phyloP scores from a whole-genome alignment of 2,113 vertebrate genomes.

The Galeopterus variegatus region DNA sequence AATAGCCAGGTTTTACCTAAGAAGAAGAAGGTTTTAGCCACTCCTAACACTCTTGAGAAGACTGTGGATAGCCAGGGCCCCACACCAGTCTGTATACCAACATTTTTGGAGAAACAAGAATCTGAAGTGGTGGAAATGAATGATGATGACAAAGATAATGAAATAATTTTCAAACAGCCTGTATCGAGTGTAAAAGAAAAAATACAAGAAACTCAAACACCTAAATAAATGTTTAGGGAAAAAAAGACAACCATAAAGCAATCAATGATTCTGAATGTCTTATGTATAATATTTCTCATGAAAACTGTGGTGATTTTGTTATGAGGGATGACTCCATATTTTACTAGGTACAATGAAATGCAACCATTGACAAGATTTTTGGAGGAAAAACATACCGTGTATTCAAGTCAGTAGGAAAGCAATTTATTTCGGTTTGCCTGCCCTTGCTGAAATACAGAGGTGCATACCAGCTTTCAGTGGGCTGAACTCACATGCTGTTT shows the following conservation, averaged over 20 bases:
- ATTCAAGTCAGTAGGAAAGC: neutral
- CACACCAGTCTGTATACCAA: slow-evolving; percentile 93
- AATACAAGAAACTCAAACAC: too few relatives aligned
- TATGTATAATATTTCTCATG: neutral
- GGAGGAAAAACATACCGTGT: neutral
- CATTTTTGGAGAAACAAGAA: slow-evolving; percentile 91
- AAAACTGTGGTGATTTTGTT: neutral
- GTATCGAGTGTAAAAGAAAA: too few relatives aligned
- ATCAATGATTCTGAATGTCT: slow-evolving; percentile 31
- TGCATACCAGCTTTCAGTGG: too few relatives aligned
- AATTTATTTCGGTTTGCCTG: neutral
- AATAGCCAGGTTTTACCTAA: slow-evolving; percentile 66
- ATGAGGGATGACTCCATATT: neutral
- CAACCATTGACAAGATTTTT: neutral
- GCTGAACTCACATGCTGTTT: accelerated
- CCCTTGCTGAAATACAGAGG: neutral
- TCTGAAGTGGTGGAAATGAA: slow-evolving; percentile 81
- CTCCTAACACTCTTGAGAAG: slow-evolving; percentile 8
- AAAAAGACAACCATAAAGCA: too few relatives aligned
- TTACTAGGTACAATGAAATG: neutral
- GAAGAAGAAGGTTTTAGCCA: neutral
- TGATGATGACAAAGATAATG: slow-evolving; percentile 87
- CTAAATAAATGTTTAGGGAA: too few relatives aligned
- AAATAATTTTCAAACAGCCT: slow-evolving; percentile 84
- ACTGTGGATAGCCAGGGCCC: slow-evolving; percentile 81